A percentile compares a stretch with the other conserved stretches of the same genome.
phyloP scores from a whole-genome alignment of 2,888 invertebrate genomes.

The Eudasyphora cyanicolor region DNA sequence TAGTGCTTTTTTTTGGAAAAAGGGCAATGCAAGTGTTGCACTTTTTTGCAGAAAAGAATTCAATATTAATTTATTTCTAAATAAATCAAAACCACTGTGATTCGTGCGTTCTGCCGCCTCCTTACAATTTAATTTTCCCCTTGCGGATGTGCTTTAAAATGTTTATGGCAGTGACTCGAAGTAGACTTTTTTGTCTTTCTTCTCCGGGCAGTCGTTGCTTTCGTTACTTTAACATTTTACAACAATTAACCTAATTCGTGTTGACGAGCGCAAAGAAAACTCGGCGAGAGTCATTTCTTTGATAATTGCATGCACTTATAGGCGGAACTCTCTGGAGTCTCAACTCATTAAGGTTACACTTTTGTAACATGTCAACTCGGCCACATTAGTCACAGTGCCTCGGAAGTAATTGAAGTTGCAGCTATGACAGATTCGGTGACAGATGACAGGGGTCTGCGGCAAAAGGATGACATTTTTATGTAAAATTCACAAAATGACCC shows the following conservation, averaged over 20 bases:
- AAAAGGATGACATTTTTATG: too few relatives aligned
- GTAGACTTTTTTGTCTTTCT: not conserved
- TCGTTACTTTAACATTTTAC: conserved; percentile 7
- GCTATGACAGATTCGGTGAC: not conserved
- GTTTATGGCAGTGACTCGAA: conserved; percentile 6
- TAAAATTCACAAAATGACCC: too few relatives aligned
- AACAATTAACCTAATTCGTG: conserved; percentile 28
- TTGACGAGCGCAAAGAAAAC: not conserved
- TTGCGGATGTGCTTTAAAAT: not conserved
- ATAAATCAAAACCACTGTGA: not conserved
- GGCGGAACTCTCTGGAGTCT: conserved; percentile 9
- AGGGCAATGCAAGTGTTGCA: too few relatives aligned
- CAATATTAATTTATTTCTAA: too few relatives aligned
- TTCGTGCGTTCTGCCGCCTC: not conserved
- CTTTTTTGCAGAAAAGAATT: too few relatives aligned
- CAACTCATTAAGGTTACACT: conserved; percentile 26
- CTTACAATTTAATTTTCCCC: not conserved
- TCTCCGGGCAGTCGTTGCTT: too few relatives aligned
- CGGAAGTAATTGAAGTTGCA: not conserved
- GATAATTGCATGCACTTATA: conserved; percentile 24
- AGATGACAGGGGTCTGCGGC: not conserved
- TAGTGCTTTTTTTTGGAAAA: too few relatives aligned
- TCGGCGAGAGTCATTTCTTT: conserved; percentile 6
- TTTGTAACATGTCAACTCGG: not conserved
- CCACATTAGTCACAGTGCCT: conserved; percentile 18